These are phyloP conservation scores for Trachelipus rathkii DNA, from an alignment of 1,140 invertebrate species.

Conservation along the genomic window DNA sequence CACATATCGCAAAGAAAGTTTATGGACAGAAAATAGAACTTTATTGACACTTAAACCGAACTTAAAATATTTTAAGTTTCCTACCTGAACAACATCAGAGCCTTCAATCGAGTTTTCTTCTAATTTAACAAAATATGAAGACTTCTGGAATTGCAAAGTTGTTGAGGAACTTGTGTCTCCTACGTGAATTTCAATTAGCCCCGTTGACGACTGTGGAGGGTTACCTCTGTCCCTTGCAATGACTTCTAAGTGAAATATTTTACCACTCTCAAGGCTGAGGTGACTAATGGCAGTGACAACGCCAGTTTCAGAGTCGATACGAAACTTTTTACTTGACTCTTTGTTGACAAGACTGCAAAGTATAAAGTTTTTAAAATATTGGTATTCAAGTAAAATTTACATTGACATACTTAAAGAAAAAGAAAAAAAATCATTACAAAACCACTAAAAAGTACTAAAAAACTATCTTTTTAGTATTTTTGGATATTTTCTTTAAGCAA, in stretches of 20 bases:
- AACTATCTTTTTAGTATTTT: neutral
- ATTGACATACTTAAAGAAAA: neutral
- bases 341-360: constrained; percentile 56
- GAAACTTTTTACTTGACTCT: constrained; percentile 63
- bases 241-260: constrained; percentile 73
- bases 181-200: constrained; percentile 75
- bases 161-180: constrained; percentile 62
- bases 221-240: constrained; percentile 81
- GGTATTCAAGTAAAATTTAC: neutral
- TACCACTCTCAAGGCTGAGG: constrained; percentile 72
- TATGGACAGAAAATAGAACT: too few species aligned
- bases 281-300: constrained; percentile 72
- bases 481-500: neutral
- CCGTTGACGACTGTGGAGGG: constrained; percentile 69
- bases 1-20: too few species aligned
- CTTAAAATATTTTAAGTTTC: neutral
- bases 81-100: constrained; percentile 64
- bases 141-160: constrained; percentile 72
- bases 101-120: constrained; percentile 70
- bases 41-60: too few species aligned
- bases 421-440: neutral
- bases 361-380: neutral
- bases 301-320: constrained; percentile 79
- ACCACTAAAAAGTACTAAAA: neutral
- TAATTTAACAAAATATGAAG: constrained; percentile 68